These are phyloP conservation scores for Myrmecobius fasciatus DNA, from an alignment of 2,113 vertebrate species.

Conservation along the genomic window DNA sequence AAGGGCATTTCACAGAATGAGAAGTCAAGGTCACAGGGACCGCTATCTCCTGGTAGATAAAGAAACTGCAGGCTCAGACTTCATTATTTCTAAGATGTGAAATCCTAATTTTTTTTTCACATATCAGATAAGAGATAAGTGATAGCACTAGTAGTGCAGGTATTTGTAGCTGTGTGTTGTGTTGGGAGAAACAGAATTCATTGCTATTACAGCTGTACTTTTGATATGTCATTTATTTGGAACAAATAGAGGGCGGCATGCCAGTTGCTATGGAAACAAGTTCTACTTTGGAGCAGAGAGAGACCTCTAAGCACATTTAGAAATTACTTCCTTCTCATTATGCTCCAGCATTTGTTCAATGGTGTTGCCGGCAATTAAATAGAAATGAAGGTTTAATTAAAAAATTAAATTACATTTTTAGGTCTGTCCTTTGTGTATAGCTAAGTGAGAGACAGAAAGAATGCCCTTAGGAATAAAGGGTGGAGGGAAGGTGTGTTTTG, in stretches of 20 bases:
- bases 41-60: not conserved
- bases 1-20: conserved; percentile 68
- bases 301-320: conserved; percentile 10
- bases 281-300: conserved; percentile 34
- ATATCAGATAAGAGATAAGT: not conserved
- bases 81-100: not conserved
- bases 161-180: conserved; percentile 51
- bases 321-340: conserved; percentile 71
- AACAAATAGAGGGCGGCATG: conserved; percentile 71
- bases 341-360: conserved; percentile 58
- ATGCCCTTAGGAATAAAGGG: not conserved
- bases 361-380: conserved; percentile 68
- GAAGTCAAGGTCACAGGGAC: conserved; percentile 72
- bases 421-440: conserved; percentile 24
- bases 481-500: conserved; percentile 16
- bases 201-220: conserved; percentile 64
- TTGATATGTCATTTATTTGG: conserved; percentile 75
- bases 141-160: conserved; percentile 3
- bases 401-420: conserved; percentile 75
- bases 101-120: not conserved
- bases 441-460: not conserved
- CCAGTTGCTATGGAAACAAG: conserved; percentile 78
- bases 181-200: conserved; percentile 62
- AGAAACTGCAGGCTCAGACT: not conserved
- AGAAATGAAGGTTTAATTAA: conserved; percentile 71